These are phyloP conservation scores for Pholis gunnellus DNA, from an alignment of 2,113 vertebrate genomes.

Conservation along the genomic window DNA sequence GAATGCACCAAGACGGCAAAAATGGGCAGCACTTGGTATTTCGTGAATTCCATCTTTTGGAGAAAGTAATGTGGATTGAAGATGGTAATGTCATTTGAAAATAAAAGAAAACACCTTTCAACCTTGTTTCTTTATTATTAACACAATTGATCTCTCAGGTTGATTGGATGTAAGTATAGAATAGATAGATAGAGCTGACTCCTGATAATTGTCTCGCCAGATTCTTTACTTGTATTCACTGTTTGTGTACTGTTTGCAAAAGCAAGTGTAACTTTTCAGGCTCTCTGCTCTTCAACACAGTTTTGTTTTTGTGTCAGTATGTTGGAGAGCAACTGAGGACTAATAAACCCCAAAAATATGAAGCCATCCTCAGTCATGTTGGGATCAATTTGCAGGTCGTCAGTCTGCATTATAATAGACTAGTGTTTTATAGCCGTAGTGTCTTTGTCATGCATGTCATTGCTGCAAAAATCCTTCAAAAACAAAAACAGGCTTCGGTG, in stretches of 20 bases:
- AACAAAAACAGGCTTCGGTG: background rate
- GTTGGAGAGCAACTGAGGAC: background rate
- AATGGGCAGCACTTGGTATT: conserved; percentile 58
- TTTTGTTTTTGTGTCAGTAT: background rate
- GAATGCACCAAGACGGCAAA: conserved; percentile 60
- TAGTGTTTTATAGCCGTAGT: background rate
- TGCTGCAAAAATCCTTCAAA: background rate
- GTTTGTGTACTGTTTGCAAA: background rate
- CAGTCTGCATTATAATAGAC: background rate
- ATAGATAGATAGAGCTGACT: background rate
- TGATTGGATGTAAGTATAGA: background rate
- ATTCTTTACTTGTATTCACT: background rate
- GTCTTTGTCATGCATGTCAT: background rate
- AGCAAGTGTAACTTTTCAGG: background rate
- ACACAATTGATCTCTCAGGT: background rate
- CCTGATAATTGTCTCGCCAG: background rate
- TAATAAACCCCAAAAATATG: background rate
- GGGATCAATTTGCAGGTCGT: background rate
- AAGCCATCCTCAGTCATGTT: background rate
- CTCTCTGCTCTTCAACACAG: background rate
- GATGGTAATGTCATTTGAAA: conserved; percentile 64
- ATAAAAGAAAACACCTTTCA: conserved; percentile 66
- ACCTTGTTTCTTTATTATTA: conserved; percentile 22
- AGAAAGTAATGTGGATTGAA: conserved; percentile 55
- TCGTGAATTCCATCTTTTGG: conserved; percentile 54